A percentile compares a stretch with the other conserved stretches of the same genome.
phyloP scores from a whole-genome alignment of 2,797 vertebrate species.

The Betta splendens region DNA sequence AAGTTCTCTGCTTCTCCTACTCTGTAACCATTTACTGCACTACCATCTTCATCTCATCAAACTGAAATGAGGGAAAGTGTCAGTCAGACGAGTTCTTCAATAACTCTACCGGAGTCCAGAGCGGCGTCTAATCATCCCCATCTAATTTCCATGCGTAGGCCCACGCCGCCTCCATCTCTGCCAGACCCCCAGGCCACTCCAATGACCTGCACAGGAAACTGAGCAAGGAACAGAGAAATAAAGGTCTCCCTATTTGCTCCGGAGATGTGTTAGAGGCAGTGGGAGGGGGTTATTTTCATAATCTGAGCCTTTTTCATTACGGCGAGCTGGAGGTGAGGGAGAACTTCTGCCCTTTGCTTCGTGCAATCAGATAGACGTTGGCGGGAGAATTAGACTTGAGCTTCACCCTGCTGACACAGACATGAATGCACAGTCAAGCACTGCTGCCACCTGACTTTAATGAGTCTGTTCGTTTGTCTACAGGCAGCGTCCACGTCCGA shows the following conservation, averaged over 20 bases:
- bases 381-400: conserved; percentile 27
- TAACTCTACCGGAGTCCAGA: conserved; percentile 41
- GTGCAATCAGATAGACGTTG: conserved; percentile 41
- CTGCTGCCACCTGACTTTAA: not conserved
- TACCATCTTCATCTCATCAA: conserved; percentile 41
- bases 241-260: conserved; percentile 33
- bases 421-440: conserved; percentile 16
- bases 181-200: conserved; percentile 44
- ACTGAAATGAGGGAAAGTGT: conserved; percentile 47
- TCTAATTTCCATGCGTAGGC: conserved; percentile 61
- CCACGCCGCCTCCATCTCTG: conserved; percentile 59
- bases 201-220: conserved; percentile 17
- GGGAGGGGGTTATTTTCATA: conserved; percentile 51
- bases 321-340: conserved; percentile 23
- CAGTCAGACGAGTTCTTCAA: conserved; percentile 58
- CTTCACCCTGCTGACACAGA: conserved; percentile 21
- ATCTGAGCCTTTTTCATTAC: conserved; percentile 63
- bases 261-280: conserved; percentile 22
- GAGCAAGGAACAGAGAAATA: conserved; percentile 41
- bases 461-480: no score
- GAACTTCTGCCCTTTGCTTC: conserved; percentile 52
- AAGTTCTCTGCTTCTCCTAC: not conserved
- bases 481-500: no score
- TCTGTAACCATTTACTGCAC: conserved; percentile 32
- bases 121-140: conserved; percentile 50